Base-by-base conservation (phyloP, 2,113 vertebrate species). In the Crotalus viridis region DNA sequence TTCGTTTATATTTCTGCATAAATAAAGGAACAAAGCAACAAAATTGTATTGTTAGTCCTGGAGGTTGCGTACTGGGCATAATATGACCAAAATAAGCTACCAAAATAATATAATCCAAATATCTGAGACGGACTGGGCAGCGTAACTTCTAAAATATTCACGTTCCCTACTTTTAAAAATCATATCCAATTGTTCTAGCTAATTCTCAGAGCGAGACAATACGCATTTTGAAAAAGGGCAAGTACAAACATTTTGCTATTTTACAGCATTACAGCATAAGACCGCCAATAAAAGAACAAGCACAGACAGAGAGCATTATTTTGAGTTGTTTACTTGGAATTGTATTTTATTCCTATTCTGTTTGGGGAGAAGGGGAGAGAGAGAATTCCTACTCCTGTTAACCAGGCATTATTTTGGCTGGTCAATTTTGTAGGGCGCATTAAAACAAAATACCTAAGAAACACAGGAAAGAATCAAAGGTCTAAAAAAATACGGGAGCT, bases 1-100 rank as follows among this genome's bases (percentile, higher is more conserved):
- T 98, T 96, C 5, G 15, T 69, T 98, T 96, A 97, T 96, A 93
- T 96, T 97, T 96, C 94, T 94, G 24, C 12, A 93, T 93, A 87
- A 96, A 93, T 95, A 88, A 93, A 92, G 64, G 96, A 10, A 10
- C 28, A 69, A 93, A 56, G 87, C 10, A 94, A 5, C 95, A 81
- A 91, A 90, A 91, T 5, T 1, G 2, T 19, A 93, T 13, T 43
- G 10, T 56, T 59, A 54, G 43, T 51, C 28, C 6, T 3, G 7
- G 89, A 92, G 21, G 0, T 74, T 74, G 7, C 19, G 74, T 33
- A 54, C 39, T 85, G 7, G 1, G 2, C 43, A 17, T 46, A 46
- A 46, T 46, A 46, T 46, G 46, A 24, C 0, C 43, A 61, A 74
- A 74, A 33, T 2, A 39, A 2, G 6, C 17, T 43, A 21, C 69